phyloP scores from a whole-genome alignment of 2,113 vertebrate genomes.

The Sigmodon hispidus region DNA sequence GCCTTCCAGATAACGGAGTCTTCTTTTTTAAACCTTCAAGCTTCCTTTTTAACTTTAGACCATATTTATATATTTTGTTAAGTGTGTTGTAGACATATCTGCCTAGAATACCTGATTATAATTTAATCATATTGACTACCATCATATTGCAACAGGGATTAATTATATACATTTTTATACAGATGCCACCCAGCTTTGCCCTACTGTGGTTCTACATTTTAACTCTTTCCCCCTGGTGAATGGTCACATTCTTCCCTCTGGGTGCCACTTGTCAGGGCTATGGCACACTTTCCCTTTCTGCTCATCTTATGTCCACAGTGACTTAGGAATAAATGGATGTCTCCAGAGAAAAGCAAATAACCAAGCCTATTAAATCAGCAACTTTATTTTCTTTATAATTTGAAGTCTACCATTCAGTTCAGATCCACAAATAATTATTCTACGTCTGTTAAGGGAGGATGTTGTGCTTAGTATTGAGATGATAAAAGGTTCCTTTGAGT shows the following conservation, averaged over 20 bases:
- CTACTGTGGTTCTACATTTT: neutral
- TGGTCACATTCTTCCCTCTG: neutral
- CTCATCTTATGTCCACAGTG: slow-evolving; percentile 69
- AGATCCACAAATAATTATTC: slow-evolving; percentile 32
- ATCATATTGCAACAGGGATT: slow-evolving; percentile 23
- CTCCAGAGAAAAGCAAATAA: slow-evolving; percentile 69
- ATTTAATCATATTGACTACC: slow-evolving; percentile 8
- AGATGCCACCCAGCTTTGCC: neutral
- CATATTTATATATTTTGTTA: slow-evolving; percentile 55
- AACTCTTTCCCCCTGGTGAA: neutral
- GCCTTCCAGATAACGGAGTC: slow-evolving; percentile 51
- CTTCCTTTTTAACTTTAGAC: slow-evolving; percentile 48
- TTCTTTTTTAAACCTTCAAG: slow-evolving; percentile 21
- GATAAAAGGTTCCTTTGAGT: slow-evolving; percentile 6
- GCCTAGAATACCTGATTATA: slow-evolving; percentile 29
- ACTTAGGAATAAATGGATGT: slow-evolving; percentile 61
- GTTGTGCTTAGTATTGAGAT: neutral
- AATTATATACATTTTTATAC: neutral
- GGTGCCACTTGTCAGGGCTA: neutral
- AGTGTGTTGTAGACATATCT: neutral
- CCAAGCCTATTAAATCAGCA: slow-evolving; percentile 60
- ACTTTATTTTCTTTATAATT: slow-evolving; percentile 52
- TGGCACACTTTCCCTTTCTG: neutral
- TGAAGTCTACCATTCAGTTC: slow-evolving; percentile 12
- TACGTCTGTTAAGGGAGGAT: slow-evolving; percentile 22